phyloP scores from a whole-genome alignment of 1,140 invertebrate genomes.

The Drosophila punjabiensis region DNA sequence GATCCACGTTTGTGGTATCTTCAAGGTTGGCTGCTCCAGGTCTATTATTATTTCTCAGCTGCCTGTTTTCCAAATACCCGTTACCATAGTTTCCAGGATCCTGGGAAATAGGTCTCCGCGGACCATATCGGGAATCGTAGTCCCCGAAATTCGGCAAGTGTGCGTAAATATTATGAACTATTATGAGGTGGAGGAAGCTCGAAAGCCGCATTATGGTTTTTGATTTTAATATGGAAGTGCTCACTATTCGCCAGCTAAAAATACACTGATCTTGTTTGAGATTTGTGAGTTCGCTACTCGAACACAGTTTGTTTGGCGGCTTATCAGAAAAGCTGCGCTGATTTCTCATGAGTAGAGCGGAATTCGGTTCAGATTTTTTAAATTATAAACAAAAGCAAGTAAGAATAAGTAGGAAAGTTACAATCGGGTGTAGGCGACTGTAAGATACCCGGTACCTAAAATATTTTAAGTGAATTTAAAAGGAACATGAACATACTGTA shows the following conservation, averaged over 20 bases:
- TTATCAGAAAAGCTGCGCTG: slow-evolving; percentile 58
- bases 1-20: background rate
- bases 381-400: background rate
- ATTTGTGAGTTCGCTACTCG: background rate
- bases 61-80: slow-evolving; percentile 18
- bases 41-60: slow-evolving; percentile 43
- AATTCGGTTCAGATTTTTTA: slow-evolving; percentile 15
- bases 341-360: slow-evolving; percentile 21
- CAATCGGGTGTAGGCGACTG: background rate
- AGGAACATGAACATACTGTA: background rate
- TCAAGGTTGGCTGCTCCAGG: slow-evolving; percentile 25
- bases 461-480: background rate
- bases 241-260: slow-evolving; percentile 60
- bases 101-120: slow-evolving; percentile 10
- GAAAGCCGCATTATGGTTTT: slow-evolving; percentile 25
- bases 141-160: slow-evolving; percentile 44
- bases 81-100: slow-evolving; percentile 16
- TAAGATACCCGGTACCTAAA: background rate
- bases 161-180: slow-evolving; percentile 11
- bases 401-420: background rate
- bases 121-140: slow-evolving; percentile 41
- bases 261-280: slow-evolving; percentile 52
- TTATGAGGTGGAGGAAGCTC: slow-evolving; percentile 19
- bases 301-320: slow-evolving; percentile 24
- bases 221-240: slow-evolving; percentile 6